Evolutionary conservation across 2,113 vertebrate species (phyloP), one percentile per base, ranked within the genome.

Genomic region (Silurus glanis): DNA sequence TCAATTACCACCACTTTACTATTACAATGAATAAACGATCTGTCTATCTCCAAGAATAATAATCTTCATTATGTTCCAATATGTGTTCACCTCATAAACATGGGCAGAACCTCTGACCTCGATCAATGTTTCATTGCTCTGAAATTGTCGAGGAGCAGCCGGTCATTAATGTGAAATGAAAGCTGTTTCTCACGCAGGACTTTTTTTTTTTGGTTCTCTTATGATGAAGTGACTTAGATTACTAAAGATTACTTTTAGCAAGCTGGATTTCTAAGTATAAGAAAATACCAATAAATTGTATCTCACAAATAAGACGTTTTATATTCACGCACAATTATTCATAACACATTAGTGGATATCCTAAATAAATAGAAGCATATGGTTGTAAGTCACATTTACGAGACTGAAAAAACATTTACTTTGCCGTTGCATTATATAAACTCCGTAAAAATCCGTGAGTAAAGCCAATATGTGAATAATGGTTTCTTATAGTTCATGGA

Each of bases 41-140:
- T 67, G 8, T 74, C 64, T 56, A 21, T 83, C 62, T 85, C 62
- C 51, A 74, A 85, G 84, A 80, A 76, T 72, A 87, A 90, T 88
- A 89, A 61, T 91, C 64, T 72, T 87, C 87, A 85, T 90, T 89
- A 89, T 75, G 67, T 83, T 85, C 58, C 79, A 82, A 87, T 89
- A 85, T 87, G 80, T 85, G 87, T 80, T 87, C 64, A 58, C 19
- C 56, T 79, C 71, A 83, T 82, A 80, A 49, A 8, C 67, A 80
- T 59, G 59, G 67, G 81, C 81, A 12, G 81, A 85, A 85, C 53
- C 67, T 84, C 76, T 86, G 75, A 76, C 80, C 59, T 13, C 23
- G 62, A 82, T 87, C 83, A 47, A 87, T 85, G 83, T 79, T 85
- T 86, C 86, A 89, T 69, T 85, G 84, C 89, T 87, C 87, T 86